These are phyloP conservation scores for Drosophila repleta DNA, from an alignment of 1,140 invertebrate genomes.

Conservation along the genomic window DNA sequence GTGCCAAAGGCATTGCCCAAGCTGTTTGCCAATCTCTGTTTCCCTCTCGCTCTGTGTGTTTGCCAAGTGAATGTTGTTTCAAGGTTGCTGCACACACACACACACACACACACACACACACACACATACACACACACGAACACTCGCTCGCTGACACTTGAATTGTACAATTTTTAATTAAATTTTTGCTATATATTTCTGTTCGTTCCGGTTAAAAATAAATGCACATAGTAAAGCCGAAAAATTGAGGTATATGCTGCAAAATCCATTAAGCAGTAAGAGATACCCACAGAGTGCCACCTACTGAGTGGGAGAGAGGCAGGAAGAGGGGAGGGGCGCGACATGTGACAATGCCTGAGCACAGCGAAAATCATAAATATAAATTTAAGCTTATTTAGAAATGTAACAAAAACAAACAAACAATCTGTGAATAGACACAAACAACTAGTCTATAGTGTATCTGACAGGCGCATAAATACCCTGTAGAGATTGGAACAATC, in stretches of 20 bases:
- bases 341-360: slow-evolving; percentile 19
- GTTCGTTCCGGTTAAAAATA: slow-evolving; percentile 60
- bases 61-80: slow-evolving; percentile 67
- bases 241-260: slow-evolving; percentile 49
- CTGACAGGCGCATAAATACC: slow-evolving; percentile 25
- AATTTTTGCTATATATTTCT: slow-evolving; percentile 73
- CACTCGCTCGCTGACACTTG: slow-evolving; percentile 45
- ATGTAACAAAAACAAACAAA: slow-evolving; percentile 21
- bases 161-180: slow-evolving; percentile 72
- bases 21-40: slow-evolving; percentile 52
- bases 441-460: background rate
- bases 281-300: slow-evolving; percentile 2
- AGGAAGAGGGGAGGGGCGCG: background rate
- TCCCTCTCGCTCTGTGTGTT: slow-evolving; percentile 21
- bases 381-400: slow-evolving; percentile 70
- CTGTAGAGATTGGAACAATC: background rate
- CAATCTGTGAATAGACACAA: slow-evolving; percentile 5
- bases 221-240: slow-evolving; percentile 65
- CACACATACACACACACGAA: slow-evolving; percentile 34
- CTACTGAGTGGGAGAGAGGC: background rate
- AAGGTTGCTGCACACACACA: slow-evolving; percentile 66
- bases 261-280: slow-evolving; percentile 33
- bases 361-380: slow-evolving; percentile 60
- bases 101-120: slow-evolving; percentile 30
- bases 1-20: slow-evolving; percentile 65